Evolutionary conservation across 2,113 vertebrate species (phyloP), one percentile per base, ranked within the genome.

Genomic region (Apteryx mantelli): DNA sequence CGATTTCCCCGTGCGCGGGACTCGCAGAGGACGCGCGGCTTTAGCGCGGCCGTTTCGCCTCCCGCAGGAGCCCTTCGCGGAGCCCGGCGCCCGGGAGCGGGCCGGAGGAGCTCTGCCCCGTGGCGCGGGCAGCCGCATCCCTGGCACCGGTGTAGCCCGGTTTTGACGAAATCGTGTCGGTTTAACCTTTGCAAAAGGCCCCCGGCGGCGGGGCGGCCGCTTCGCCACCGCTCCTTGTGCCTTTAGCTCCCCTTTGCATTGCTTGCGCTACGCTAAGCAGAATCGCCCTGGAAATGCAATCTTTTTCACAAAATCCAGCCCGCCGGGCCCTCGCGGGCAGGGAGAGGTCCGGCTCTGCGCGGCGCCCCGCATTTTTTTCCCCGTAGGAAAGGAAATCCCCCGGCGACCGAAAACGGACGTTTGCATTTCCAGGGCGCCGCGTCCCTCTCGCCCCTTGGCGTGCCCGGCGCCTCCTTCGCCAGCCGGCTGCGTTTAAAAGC

Each of bases 321-420:
- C 50, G 32, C 68, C 89, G 89, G 88, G 80, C 91, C 93, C 91
- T 81, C 50, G 89, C 79, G 80, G 91, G 88, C 82, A 87, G 78
- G 96, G 95, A 71, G 28, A 66, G 86, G 65, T 78, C 92, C 87
- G 81, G 48, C 87, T 91, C 91, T 83, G 77, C 80, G 94, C 95
- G 81, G 88, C 80, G 91, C 97, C 97, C 98, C 98, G 97, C 98
- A 98, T 99, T 98, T 97, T 97, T 56, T 98, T 98, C 95, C 96
- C 78, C 95, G 95, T 97, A 98, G 97, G 97, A 96, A 95, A 85
- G 88, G 94, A 94, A 97, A 92, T 97, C 98, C 98, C 96, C 74
- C 97, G 97, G 98, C 95, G 98, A 98, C 97, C 85, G 97, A 97
- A 98, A 98, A 99, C 98, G 98, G 98, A 98, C 87, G 97, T 32